Evolutionary conservation across 2,113 vertebrate genomes (phyloP).

Genomic region (Anhinga rufa): DNA sequence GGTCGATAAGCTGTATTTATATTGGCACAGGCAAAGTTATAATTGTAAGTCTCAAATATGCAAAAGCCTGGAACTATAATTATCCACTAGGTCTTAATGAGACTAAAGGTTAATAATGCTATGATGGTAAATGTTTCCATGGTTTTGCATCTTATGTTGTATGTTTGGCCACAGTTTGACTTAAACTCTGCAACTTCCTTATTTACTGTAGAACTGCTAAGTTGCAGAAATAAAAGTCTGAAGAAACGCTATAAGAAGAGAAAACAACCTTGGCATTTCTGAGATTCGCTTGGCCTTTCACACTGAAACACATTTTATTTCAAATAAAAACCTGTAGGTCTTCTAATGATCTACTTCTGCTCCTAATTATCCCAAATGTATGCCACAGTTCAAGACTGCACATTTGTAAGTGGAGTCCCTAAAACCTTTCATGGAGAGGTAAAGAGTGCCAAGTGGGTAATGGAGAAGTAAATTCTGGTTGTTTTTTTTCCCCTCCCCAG

Average conservation of each 20-base stretch:
- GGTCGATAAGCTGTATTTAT: neutral
- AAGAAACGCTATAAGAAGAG: neutral
- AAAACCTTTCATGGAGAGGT: neutral
- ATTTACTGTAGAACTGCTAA: neutral
- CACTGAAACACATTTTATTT: neutral
- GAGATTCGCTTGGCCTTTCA: neutral
- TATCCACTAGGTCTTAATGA: neutral
- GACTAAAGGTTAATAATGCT: neutral
- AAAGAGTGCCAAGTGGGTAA: neutral
- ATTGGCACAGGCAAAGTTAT: neutral
- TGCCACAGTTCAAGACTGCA: neutral
- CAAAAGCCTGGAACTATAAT: neutral
- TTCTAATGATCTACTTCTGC: neutral
- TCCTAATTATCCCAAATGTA: neutral
- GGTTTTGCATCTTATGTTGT: neutral
- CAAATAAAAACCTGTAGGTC: neutral
- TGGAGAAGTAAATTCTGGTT: neutral
- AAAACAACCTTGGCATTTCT: neutral
- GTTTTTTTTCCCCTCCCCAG: fast-evolving
- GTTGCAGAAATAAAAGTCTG: neutral
- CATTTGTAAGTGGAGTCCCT: neutral
- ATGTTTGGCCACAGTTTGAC: neutral
- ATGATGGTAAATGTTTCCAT: neutral
- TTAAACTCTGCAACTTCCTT: neutral
- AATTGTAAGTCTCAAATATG: neutral